Percentiles rank a stretch among this genome's conserved stretches.
These are phyloP conservation scores for Papilio polytes DNA, from an alignment of 1,140 invertebrate species.

Conservation along the genomic window DNA sequence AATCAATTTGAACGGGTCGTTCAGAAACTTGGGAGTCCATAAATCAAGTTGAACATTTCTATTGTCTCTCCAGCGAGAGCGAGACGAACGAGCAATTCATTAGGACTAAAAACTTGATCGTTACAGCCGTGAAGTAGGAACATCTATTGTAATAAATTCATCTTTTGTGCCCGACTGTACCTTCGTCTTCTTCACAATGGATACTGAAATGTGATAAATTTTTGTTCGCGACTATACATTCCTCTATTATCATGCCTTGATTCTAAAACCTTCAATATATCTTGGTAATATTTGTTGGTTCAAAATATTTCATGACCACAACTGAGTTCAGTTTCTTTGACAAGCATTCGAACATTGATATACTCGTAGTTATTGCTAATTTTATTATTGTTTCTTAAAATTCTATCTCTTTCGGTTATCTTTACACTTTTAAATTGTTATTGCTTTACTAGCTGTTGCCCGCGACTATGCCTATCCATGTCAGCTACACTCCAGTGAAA, in stretches of 20 bases:
- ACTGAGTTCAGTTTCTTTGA: too few species aligned
- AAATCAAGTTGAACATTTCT: slow-evolving; percentile 11
- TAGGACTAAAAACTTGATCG: slow-evolving; percentile 19
- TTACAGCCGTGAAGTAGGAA: not conserved
- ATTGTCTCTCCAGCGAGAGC: slow-evolving; percentile 1
- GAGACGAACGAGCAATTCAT: slow-evolving; percentile 4
- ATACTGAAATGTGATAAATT: not conserved
- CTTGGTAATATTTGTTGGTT: too few species aligned
- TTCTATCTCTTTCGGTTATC: too few species aligned
- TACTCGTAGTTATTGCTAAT: too few species aligned
- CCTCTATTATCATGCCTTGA: not conserved
- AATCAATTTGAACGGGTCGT: not conserved
- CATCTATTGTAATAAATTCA: slow-evolving; percentile 17
- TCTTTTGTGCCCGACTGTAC: not conserved
- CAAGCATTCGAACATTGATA: too few species aligned
- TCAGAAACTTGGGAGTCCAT: not conserved
- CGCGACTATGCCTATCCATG: too few species aligned
- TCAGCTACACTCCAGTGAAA: too few species aligned
- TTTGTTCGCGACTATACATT: not conserved
- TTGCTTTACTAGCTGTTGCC: too few species aligned
- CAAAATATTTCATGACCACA: too few species aligned
- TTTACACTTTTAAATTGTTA: too few species aligned
- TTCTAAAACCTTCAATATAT: too few species aligned
- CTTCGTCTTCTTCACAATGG: not conserved
- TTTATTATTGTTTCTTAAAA: too few species aligned